Evolutionary conservation across 2,113 vertebrate genomes (phyloP), one percentile per base, ranked within the genome.

Genomic region (Gila orcuttii): DNA sequence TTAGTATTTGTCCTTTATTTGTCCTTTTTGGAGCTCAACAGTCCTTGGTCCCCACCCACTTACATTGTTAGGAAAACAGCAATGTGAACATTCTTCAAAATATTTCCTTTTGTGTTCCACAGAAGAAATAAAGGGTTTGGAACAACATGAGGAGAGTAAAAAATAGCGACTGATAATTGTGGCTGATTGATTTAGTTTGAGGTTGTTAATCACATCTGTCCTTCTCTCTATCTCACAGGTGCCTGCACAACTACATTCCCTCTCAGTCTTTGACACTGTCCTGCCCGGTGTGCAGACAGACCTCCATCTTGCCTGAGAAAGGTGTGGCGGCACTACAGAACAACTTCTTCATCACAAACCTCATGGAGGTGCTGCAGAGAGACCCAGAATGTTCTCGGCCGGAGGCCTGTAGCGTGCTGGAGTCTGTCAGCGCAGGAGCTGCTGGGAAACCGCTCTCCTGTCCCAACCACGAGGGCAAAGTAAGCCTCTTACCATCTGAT

Each of bases 311-410:
- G 74, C 97, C 97, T 0, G 97, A 98, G 90, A 96, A 96, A 86
- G 97, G 97, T 0, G 97, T 98, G n/a, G 94, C 96, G 0, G 97
- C 97, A 0, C 92, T 98, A 3, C 97, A 98, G 93, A 98, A 98
- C 93, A 98, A 98, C 92, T 98, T 98, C 93, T 99, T 99, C 93
- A 98, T 99, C 95, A 97, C 96, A 88, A 98, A 97, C 94, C 96
- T 98, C 68, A 98, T 99, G 97, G 97, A 99, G 93, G 97, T 97
- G 9, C 96, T 98, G 82, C 96, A 98, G 89, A 93, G 96, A 60
- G 95, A 96, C 87, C 94, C 96, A 0, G 95, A 95, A 89, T 95
- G 94, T 71, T 93, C 94, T 0, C 92, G 94, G 33, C 94, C 94
- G 0, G 96, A 96, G 85, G 93, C 95, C 83, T 95, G 94, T 92